A percentile compares a stretch with the other conserved stretches of the same genome.
phyloP scores from a whole-genome alignment of 30 jellyfish, hydroid and myxozoan species.

The Calvadosia cruxmelitensis region DNA sequence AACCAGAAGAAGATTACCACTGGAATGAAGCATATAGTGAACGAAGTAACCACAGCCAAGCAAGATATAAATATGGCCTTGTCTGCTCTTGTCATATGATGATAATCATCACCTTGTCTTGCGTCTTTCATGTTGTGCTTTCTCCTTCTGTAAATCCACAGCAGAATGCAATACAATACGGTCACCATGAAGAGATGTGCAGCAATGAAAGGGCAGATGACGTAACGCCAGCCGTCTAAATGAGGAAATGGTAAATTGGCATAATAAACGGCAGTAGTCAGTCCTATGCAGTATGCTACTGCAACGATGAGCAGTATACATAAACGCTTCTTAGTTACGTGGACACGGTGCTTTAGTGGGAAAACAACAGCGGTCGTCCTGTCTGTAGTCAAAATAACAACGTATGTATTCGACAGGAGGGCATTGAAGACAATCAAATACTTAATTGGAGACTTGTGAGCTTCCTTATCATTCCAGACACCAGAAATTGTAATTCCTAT shows the following conservation, averaged over 20 bases:
- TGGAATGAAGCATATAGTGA: background rate
- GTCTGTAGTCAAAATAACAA: background rate
- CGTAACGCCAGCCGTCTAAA: background rate
- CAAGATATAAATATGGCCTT: background rate
- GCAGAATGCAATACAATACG: background rate
- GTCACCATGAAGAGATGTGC: background rate
- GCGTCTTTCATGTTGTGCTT: background rate
- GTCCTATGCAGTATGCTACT: background rate
- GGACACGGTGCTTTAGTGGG: background rate
- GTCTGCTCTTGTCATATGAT: no score
- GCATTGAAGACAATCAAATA: background rate
- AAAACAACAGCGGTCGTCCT: background rate
- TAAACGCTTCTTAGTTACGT: background rate
- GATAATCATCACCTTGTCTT: background rate
- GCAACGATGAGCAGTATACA: background rate
- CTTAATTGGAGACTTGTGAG: background rate
- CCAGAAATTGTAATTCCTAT: background rate
- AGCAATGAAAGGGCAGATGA: background rate
- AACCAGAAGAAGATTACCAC: background rate
- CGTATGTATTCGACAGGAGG: background rate
- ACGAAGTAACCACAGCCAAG: background rate
- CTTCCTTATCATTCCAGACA: background rate
- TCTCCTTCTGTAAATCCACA: background rate
- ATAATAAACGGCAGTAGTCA: background rate
- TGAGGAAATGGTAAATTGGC: background rate